A percentile compares a stretch with the other conserved stretches of the same genome.
phyloP scores from a whole-genome alignment of 2,797 vertebrate genomes.

The Podarcis lilfordi region DNA sequence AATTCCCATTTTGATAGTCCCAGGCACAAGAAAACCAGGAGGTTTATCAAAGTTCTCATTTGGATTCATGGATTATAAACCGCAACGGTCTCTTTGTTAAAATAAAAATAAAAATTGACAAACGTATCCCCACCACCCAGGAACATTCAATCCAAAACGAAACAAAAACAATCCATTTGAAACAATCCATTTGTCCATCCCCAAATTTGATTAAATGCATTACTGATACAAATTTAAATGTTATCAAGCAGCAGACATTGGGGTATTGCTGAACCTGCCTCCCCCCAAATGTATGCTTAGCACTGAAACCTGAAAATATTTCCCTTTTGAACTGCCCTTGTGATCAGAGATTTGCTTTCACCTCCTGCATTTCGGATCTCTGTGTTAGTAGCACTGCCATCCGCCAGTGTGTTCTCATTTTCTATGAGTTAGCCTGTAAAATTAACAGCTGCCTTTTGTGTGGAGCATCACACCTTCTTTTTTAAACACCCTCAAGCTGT shows the following conservation, averaged over 20 bases:
- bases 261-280: not conserved
- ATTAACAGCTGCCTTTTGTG: constrained; percentile 77
- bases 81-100: not conserved
- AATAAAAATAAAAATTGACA: no score
- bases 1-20: not conserved
- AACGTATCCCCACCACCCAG: not conserved
- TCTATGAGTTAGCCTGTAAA: constrained; percentile 78
- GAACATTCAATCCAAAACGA: not conserved
- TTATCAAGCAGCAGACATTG: not conserved
- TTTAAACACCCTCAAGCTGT: constrained; percentile 73
- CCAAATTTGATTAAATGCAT: not conserved
- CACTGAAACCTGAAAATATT: not conserved
- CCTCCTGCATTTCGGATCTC: not conserved
- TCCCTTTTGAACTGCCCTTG: not conserved
- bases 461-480: constrained; percentile 75
- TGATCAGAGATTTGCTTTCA: not conserved
- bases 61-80: not conserved
- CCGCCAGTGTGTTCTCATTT: constrained; percentile 62
- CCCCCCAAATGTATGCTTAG: no score
- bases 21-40: no score
- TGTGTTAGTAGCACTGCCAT: constrained; percentile 52
- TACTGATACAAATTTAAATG: not conserved
- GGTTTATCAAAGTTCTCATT: not conserved
- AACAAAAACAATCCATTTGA: not conserved
- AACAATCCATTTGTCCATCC: not conserved